A percentile compares a stretch with the other conserved stretches of the same genome.
Conservation (phyloP, 2,113 vertebrate species). For the Eudyptes chrysolophus region DNA sequence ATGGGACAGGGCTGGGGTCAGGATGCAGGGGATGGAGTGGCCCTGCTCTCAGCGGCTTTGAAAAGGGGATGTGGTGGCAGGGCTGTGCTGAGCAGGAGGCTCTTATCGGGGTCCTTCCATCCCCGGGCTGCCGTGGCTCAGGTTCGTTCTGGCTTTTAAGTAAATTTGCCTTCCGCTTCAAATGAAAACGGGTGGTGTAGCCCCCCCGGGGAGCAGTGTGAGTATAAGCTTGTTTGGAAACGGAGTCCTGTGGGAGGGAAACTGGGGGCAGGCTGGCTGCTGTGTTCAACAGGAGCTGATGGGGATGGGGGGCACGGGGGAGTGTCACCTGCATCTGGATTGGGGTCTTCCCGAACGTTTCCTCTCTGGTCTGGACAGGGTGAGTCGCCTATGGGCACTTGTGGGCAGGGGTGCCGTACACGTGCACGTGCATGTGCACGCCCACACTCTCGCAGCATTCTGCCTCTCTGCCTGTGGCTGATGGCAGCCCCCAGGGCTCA, state of each 20-base stretch:
- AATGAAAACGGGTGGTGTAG: not conserved
- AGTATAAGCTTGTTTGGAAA: not conserved
- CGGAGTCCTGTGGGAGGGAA: not conserved
- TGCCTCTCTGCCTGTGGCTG: not conserved
- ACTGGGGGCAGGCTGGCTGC: not conserved
- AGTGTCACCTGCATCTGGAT: not conserved
- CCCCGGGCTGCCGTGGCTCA: not conserved
- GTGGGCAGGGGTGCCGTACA: not conserved
- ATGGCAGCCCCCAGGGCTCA: not conserved
- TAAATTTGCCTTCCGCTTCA: not conserved
- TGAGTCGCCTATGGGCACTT: accelerated
- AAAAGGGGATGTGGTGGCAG: not conserved
- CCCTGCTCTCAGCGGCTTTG: accelerated
- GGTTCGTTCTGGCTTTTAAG: not conserved
- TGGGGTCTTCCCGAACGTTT: not conserved
- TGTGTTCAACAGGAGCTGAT: accelerated
- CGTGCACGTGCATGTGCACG: accelerated
- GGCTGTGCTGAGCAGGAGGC: not conserved
- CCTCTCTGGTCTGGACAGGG: not conserved
- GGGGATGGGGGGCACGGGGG: not conserved
- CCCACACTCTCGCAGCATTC: accelerated
- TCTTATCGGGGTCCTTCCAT: accelerated
- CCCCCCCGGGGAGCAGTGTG: not conserved
- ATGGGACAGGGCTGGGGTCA: not conserved
- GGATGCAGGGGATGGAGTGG: not conserved